Conservation (phyloP, 2,888 invertebrate species). For the Carcina quercana region DNA sequence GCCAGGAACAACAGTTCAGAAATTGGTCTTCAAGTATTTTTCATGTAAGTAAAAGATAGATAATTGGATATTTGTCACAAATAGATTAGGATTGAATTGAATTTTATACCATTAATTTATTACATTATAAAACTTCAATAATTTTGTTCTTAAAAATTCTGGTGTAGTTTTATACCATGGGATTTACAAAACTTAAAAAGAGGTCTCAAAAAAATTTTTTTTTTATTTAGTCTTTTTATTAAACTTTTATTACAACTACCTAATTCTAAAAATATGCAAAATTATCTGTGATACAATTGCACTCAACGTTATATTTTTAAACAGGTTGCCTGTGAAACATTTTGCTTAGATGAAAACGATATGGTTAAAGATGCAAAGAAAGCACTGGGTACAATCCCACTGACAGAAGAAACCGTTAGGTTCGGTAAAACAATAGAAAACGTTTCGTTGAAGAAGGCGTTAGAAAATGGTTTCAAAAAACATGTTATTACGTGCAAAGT, state of each 20-base stretch:
- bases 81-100: too few relatives aligned
- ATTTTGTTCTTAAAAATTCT: too few relatives aligned
- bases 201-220: too few relatives aligned
- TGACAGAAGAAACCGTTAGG: conserved; percentile 83
- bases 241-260: too few relatives aligned
- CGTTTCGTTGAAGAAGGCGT: conserved; percentile 34
- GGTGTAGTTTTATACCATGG: too few relatives aligned
- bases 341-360: conserved; percentile 92
- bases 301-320: conserved; percentile 8
- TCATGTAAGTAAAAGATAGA: conserved; percentile 77
- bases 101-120: too few relatives aligned
- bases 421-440: conserved; percentile 73
- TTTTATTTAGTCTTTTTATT: too few relatives aligned
- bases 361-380: conserved; percentile 87
- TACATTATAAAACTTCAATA: too few relatives aligned
- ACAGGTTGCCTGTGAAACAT: conserved; percentile 92
- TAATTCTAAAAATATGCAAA: too few relatives aligned
- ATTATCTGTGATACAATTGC: too few relatives aligned
- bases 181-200: too few relatives aligned
- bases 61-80: too few relatives aligned
- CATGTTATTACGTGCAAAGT: conserved; percentile 68
- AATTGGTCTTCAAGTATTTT: conserved; percentile 93
- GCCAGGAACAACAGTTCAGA: conserved; percentile 94
- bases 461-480: conserved; percentile 50
- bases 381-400: conserved; percentile 81